Evolutionary conservation across 2,797 vertebrate genomes (phyloP).

Genomic region (Babyrousa celebensis): DNA sequence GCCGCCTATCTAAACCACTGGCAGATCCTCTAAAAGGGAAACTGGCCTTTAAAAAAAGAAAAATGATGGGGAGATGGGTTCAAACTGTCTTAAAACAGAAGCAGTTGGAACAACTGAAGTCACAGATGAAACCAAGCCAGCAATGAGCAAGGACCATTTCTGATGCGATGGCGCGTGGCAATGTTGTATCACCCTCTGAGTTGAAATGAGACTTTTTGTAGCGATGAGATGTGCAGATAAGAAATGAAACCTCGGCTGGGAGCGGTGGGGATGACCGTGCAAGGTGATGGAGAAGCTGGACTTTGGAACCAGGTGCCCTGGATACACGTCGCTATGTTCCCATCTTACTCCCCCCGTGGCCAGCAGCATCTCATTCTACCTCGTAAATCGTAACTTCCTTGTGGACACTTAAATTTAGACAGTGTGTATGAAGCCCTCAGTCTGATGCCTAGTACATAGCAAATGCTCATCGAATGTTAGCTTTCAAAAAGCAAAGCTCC

Average conservation of each 20-base stretch:
- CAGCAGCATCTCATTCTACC: rapidly evolving
- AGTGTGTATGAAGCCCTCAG: rapidly evolving
- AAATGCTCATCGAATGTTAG: background rate
- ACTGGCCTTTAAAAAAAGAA: background rate
- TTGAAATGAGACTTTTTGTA: background rate
- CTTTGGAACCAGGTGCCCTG: background rate
- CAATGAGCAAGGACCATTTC: background rate
- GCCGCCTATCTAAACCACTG: background rate
- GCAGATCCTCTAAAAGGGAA: background rate
- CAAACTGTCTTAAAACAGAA: background rate
- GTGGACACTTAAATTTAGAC: background rate
- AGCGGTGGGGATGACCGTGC: too few species aligned
- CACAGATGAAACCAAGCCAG: background rate
- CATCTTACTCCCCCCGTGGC: background rate
- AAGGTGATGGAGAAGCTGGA: background rate
- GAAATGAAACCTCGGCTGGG: background rate
- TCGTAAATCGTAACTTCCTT: background rate
- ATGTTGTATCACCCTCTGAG: background rate
- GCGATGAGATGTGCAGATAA: background rate
- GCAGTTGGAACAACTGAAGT: background rate
- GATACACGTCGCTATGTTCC: background rate
- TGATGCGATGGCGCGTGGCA: background rate
- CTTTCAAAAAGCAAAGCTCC: background rate
- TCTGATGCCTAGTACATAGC: background rate
- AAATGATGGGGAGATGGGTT: background rate